Evolutionary conservation across 2,797 vertebrate genomes (phyloP).

Genomic region (Dallia pectoralis): DNA sequence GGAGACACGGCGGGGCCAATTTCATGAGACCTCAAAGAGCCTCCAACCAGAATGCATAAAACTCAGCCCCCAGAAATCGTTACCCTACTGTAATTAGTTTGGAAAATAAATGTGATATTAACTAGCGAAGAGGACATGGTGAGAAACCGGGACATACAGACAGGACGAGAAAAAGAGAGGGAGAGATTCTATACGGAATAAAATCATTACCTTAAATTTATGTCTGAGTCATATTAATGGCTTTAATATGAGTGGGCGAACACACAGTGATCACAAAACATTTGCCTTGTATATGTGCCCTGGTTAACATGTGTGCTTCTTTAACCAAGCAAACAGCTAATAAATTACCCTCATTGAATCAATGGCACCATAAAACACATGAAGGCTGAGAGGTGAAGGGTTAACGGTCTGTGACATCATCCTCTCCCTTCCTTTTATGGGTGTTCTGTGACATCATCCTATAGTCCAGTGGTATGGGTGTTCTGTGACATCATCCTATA

Average conservation of each 20-base stretch:
- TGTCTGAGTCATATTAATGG: conserved; percentile 68
- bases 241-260: conserved; percentile 74
- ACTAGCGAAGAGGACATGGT: conserved; percentile 46
- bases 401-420: not conserved
- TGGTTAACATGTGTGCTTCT: conserved; percentile 62
- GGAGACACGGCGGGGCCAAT: conserved; percentile 51
- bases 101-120: conserved; percentile 63
- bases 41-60: conserved; percentile 55
- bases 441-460: not conserved
- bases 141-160: conserved; percentile 4
- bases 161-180: conserved; percentile 1
- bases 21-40: conserved; percentile 54
- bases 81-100: conserved; percentile 64
- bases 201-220: conserved; percentile 73
- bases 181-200: conserved; percentile 41
- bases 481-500: no score
- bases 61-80: conserved; percentile 52
- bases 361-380: not conserved
- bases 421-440: not conserved
- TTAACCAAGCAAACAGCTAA: conserved; percentile 38
- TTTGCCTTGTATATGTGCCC: conserved; percentile 44
- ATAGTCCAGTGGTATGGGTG: not conserved
- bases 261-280: conserved; percentile 17
- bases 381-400: not conserved
- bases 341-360: conserved; percentile 33